Evolutionary conservation across 2,113 vertebrate genomes (phyloP), one percentile per base, ranked within the genome.

Genomic region (Lepus americanus): DNA sequence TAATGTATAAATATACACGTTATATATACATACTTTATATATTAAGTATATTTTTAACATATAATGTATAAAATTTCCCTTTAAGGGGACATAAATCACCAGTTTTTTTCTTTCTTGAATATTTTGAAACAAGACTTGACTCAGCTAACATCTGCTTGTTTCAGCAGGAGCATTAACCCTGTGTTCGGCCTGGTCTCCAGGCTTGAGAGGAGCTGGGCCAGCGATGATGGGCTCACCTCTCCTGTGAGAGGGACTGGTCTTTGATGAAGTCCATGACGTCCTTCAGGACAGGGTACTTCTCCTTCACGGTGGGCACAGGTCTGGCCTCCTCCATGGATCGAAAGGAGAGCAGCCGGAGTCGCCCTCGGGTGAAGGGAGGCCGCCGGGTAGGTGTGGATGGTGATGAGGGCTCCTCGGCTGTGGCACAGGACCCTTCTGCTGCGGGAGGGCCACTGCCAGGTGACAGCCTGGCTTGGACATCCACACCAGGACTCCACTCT

Each of bases 311-410:
- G 4, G 98, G 98, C 33, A 97, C 84, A 31, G 98, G 82, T 64
- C 98, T 98, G 1, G 99, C 98, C 94, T 99, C 99, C 72, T 99
- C 99, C 97, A 99, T 93, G 0, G 99, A 99, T 72, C 99, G 98
- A 96, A 99, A 99, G 2, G 99, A 99, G n/a, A 99, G 98, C 49
- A 99, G 99, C 89, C 99, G 98, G 3, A 99, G 98, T 22, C 99
- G 99, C 4, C 99, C 99, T 23, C 99, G 98, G 89, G 98, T 98
- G 76, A 99, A 99, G 1, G 99, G 98, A 4, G 99, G 98, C 92
- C 99, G 98, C 1, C 99, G 98, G 1, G 98, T 98, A 3, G 99
- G 98, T 70, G 98, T 98, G 53, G 99, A 98, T 31, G 99, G 99
- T 9, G 99, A 99, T 0, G 98, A 98, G 92, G 98, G 97, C 64